Evolutionary conservation across 1,140 invertebrate species (phyloP).

Genomic region (Anastatus disparis): DNA sequence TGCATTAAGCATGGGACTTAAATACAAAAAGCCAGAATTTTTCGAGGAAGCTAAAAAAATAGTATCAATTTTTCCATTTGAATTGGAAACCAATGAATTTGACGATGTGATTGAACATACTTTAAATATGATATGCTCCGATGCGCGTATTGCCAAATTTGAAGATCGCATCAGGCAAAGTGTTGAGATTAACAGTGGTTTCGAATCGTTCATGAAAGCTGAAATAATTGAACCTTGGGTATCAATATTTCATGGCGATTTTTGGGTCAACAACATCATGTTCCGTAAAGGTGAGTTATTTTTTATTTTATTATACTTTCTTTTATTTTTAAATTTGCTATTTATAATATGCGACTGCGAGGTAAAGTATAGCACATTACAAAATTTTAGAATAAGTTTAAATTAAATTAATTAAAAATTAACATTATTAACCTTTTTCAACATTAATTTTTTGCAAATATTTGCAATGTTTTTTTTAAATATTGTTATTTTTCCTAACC

Average conservation of each 20-base stretch:
- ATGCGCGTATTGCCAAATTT: constrained; percentile 2
- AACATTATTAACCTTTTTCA: too few relatives aligned
- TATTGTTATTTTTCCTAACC: too few relatives aligned
- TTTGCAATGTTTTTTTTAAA: too few relatives aligned
- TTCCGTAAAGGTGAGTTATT: constrained; percentile 54
- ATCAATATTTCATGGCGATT: constrained; percentile 70
- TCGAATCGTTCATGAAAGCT: neutral
- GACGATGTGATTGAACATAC: neutral
- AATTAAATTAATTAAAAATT: too few relatives aligned
- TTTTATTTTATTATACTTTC: too few relatives aligned
- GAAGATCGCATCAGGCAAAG: neutral
- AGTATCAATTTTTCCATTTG: neutral
- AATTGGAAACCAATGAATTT: neutral
- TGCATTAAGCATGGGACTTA: neutral
- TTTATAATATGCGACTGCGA: too few relatives aligned
- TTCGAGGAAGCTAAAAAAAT: constrained; percentile 49
- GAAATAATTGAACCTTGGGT: constrained; percentile 62
- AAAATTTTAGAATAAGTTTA: too few relatives aligned
- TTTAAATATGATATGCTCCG: neutral
- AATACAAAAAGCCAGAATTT: constrained; percentile 63
- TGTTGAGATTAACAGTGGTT: neutral
- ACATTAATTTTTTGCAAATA: too few relatives aligned
- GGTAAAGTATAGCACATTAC: too few relatives aligned
- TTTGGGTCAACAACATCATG: constrained; percentile 75
- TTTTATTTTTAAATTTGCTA: too few relatives aligned